Conservation (phyloP, 2,888 invertebrate genomes). For the Calameuta pallipes region DNA sequence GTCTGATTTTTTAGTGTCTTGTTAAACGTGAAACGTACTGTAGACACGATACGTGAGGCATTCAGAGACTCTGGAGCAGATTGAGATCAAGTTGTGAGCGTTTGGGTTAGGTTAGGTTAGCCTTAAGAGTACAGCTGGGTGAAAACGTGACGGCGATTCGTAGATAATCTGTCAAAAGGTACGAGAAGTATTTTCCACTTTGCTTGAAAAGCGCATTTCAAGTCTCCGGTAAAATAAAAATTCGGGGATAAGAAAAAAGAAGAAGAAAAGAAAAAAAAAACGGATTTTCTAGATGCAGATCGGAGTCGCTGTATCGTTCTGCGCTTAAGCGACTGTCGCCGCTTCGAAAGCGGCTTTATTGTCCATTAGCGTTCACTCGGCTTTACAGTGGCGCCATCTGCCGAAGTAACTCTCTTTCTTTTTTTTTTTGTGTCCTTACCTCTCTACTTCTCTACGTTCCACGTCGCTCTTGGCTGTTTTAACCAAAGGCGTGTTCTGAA, state of each 20-base stretch:
- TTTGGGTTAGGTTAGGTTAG: constrained; percentile 15
- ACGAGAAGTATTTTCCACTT: not conserved
- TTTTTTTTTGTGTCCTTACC: no score
- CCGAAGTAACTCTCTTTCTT: no score
- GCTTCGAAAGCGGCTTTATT: constrained; percentile 26
- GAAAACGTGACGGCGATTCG: constrained; percentile 42
- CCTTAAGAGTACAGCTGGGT: constrained; percentile 32
- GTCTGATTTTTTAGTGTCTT: no score
- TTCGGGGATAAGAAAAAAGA: not conserved
- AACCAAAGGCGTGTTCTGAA: no score
- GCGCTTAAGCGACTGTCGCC: not conserved
- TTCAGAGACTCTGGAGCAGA: constrained; percentile 17
- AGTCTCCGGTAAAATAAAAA: not conserved
- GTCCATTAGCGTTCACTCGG: constrained; percentile 28
- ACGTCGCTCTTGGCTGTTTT: no score
- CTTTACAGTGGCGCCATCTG: not conserved
- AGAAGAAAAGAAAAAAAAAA: no score
- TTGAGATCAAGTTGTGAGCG: constrained; percentile 32
- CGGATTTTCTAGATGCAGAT: constrained; percentile 3
- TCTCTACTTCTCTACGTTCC: no score
- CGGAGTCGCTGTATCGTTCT: not conserved
- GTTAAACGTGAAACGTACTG: not conserved
- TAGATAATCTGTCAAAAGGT: constrained; percentile 28
- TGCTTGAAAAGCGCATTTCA: not conserved
- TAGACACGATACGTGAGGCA: constrained; percentile 24